Evolutionary conservation across 2,888 invertebrate genomes (phyloP), one percentile per base, ranked within the genome.

Genomic region (Zonitis immaculata): DNA sequence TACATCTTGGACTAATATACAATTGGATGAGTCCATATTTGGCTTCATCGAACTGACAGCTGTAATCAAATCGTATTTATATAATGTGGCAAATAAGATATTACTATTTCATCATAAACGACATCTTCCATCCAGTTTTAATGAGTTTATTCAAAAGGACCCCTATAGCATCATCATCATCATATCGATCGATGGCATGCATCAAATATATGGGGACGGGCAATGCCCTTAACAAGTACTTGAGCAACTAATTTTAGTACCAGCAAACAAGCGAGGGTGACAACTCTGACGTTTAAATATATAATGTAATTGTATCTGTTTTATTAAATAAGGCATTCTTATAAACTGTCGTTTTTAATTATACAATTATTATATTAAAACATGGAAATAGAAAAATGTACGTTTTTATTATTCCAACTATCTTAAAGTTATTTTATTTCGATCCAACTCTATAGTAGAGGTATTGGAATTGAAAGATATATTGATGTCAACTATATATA

Each of bases 31-130:
- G 82, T 91, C 91, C 83, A 89, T 86, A 79, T 86, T 87, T 76
- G 87, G 87, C 79, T 90, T 87, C 89, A 91, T 91, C 75, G 91
- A 91, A 81, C 88, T 91, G 79, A 91, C 87, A 76, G 90, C 91
- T 91, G 85, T 43, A 87, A 86, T 72, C 77, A 76, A 70, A 52
- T 20, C 20, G 39, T 20, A 39, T 18, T 20, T 9, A 39, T 9
- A 39, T 35, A 35, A 5, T 4, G 39, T 20, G 18, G 20, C 18
- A 39, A 39, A 39, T 39, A 18, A 18, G 20, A 39, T 39, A 39
- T 50, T 50, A 26, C 28, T 20, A n/a, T n/a, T n/a, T n/a, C n/a
- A n/a, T 49, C 22, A 49, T 50, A 44, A 50, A 50, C 27, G n/a
- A 22, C n/a, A n/a, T n/a, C 18, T 51, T 47, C 26, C 30, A 30